Conservation (phyloP, 2,888 invertebrate species). For the Meganola albula region DNA sequence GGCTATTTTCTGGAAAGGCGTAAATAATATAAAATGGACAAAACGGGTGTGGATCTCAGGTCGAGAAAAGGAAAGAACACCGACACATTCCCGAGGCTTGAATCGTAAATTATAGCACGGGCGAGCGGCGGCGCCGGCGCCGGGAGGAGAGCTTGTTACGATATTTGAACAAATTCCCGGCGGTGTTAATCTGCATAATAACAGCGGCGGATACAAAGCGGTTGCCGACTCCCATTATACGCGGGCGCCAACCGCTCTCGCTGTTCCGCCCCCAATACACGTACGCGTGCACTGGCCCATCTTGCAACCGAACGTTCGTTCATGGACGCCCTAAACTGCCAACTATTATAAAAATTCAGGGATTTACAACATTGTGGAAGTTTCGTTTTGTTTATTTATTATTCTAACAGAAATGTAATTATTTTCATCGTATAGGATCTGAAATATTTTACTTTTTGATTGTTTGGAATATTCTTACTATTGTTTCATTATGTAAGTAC, state of each 20-base stretch:
- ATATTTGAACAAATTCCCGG: constrained; percentile 78
- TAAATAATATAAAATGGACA: constrained; percentile 53
- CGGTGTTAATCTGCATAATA: constrained; percentile 79
- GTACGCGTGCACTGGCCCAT: too few species aligned
- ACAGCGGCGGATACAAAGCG: constrained; percentile 72
- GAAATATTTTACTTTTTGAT: too few species aligned
- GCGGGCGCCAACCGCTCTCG: constrained; percentile 67
- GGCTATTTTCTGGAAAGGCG: constrained; percentile 39
- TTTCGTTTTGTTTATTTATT: too few species aligned
- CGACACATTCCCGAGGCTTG: constrained; percentile 66
- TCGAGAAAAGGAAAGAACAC: constrained; percentile 59
- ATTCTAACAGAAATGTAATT: too few species aligned
- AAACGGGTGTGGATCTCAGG: constrained; percentile 45
- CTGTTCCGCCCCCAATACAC: constrained; percentile 18
- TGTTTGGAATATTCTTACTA: too few species aligned
- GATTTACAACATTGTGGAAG: too few species aligned
- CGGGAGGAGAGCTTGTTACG: constrained; percentile 74
- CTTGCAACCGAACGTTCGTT: too few species aligned
- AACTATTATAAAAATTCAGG: too few species aligned
- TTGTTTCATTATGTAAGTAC: too few species aligned
- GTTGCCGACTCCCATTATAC: constrained; percentile 71
- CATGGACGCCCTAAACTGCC: too few species aligned
- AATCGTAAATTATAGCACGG: constrained; percentile 70
- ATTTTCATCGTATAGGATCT: too few species aligned
- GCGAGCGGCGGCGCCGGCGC: constrained; percentile 72